phyloP scores from a whole-genome alignment of 2,888 invertebrate species.

The Helobdella robusta region DNA sequence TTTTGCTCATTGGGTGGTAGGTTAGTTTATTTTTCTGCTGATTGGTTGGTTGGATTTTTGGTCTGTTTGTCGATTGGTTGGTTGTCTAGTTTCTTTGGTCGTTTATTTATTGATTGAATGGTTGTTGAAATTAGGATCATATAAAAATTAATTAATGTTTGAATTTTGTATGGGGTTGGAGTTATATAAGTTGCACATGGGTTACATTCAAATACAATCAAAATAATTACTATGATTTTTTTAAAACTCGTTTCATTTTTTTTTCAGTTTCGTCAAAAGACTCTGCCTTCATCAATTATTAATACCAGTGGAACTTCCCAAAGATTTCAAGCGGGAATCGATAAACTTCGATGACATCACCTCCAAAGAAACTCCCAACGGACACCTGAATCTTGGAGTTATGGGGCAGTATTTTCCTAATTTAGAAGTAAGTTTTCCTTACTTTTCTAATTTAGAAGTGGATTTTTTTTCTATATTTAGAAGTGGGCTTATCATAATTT shows the following conservation, averaged over 20 bases:
- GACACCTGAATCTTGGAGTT: not conserved
- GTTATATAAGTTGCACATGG: no score
- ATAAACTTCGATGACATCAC: slow-evolving; percentile 1
- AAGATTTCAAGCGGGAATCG: not conserved
- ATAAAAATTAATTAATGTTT: no score
- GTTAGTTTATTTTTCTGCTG: not conserved
- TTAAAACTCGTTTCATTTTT: not conserved
- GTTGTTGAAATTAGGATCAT: no score
- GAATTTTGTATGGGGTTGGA: no score
- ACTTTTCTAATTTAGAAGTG: not conserved
- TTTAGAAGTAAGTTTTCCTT: not conserved
- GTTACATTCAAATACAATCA: no score
- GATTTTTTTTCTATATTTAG: not conserved
- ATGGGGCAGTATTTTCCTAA: slow-evolving; percentile 6
- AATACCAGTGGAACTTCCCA: not conserved
- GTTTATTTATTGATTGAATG: not conserved
- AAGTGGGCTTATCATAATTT: no score
- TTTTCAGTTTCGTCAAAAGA: slow-evolving; percentile 2
- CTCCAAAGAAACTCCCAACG: not conserved
- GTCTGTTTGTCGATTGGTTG: not conserved
- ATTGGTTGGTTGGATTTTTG: not conserved
- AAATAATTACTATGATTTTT: no score
- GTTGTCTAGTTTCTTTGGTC: not conserved
- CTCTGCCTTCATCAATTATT: slow-evolving; percentile 7
- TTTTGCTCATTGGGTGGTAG: not conserved